These are phyloP conservation scores for Mustela nigripes DNA, from an alignment of 2,113 vertebrate genomes.

Conservation along the genomic window DNA sequence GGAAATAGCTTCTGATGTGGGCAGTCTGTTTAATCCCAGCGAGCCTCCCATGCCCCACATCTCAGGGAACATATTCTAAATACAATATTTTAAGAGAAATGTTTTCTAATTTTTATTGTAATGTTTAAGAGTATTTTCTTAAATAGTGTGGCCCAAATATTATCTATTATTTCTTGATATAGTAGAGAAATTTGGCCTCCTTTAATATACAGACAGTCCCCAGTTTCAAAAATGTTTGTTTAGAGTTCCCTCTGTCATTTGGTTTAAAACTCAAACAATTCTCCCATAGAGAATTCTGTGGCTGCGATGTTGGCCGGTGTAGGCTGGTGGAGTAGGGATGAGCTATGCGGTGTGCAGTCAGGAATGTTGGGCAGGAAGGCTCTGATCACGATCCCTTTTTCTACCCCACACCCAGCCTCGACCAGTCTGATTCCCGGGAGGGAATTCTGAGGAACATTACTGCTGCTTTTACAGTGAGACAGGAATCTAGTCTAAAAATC, in stretches of 20 bases:
- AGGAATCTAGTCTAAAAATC: background rate
- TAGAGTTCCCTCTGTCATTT: background rate
- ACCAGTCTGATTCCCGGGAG: background rate
- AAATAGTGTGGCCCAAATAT: background rate
- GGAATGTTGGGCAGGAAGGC: background rate
- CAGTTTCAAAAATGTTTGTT: conserved; percentile 10
- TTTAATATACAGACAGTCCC: background rate
- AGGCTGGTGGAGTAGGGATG: background rate
- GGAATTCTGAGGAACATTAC: background rate
- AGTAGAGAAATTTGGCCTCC: background rate
- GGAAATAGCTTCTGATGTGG: background rate
- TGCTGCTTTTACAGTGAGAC: background rate
- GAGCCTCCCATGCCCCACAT: background rate
- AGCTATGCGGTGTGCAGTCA: accelerated
- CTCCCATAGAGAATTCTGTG: background rate
- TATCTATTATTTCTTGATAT: background rate
- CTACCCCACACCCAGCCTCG: background rate
- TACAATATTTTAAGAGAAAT: background rate
- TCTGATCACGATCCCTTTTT: background rate
- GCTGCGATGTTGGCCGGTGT: background rate
- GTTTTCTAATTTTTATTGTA: background rate
- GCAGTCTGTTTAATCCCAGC: background rate
- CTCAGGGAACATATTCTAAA: background rate
- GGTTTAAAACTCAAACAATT: background rate
- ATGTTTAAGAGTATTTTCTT: background rate